Base-by-base conservation (phyloP, 2,113 vertebrate species). In the Chionis minor region DNA sequence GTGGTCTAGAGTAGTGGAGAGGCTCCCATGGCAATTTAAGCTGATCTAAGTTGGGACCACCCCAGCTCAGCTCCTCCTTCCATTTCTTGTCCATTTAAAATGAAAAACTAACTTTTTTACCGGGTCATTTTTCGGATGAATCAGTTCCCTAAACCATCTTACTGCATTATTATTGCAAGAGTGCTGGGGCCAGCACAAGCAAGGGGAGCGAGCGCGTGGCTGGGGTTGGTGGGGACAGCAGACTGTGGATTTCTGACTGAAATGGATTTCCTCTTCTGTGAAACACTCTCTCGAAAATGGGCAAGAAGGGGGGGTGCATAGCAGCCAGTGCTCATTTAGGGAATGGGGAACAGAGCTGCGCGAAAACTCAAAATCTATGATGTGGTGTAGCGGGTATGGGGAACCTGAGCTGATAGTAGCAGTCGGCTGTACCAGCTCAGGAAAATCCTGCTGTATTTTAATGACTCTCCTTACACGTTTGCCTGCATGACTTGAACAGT, bases 311-410 rank as follows among this genome's bases (percentile, higher is more conserved):
- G 3, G 6, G 1, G 3, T 7, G 15, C 21, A 17, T 14, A 54
- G 54, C 49, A 94, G 62, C 12, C 74, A 73, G 30, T 2, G 32
- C 22, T 83, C 54, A 38, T 32, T 10, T 79, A 35, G 69, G 47
- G 79, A 35, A 38, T 0, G 7, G 13, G n/a, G 20, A 70, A 45
- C n/a, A 77, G 44, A 67, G 33, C 32, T 35, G 71, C 42, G 20
- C 0, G 0, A 59, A 59, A 47, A 4, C 32, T 81, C 7, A 1
- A 1, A 30, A 5, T 35, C 45, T 73, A 27, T 47, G 32, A 1
- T 28, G 47, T 23, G 42, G 10, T 75, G 92, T 70, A 45, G 38
- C 40, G 73, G 66, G 5, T 6, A 1, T 14, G 35, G 74, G 35
- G 54, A 49, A 20, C 33, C 49, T 58, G 63, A 73, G 51, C 42